Evolutionary conservation across 2,797 vertebrate species (phyloP).

Genomic region (Tangara arthus): DNA sequence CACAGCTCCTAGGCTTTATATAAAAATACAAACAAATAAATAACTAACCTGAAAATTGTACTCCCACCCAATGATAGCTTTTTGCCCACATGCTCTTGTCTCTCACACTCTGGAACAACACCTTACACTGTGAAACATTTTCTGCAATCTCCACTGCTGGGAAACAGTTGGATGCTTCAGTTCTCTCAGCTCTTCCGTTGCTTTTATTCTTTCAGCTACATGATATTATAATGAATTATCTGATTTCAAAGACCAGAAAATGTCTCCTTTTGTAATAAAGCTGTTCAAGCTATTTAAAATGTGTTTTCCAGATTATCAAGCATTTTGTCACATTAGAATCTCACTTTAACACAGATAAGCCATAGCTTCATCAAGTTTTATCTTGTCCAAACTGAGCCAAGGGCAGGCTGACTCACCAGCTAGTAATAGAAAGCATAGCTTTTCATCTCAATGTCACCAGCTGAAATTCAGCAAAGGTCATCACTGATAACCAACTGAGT

Average conservation of each 20-base stretch:
- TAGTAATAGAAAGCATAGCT: background rate
- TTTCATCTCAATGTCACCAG: background rate
- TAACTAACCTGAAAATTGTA: background rate
- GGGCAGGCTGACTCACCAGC: background rate
- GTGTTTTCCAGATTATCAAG: conserved; percentile 37
- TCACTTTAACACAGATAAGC: background rate
- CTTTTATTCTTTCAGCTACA: conserved; percentile 10
- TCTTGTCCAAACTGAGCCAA: background rate
- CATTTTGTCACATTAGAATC: conserved; percentile 5
- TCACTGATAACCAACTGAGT: background rate
- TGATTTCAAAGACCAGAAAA: conserved; percentile 29
- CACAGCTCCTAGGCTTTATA: background rate
- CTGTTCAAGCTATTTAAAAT: conserved; percentile 30
- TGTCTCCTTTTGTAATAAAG: conserved; percentile 12
- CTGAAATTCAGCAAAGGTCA: conserved; percentile 49
- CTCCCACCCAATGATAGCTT: background rate
- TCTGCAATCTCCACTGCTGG: background rate
- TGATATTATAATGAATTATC: conserved; percentile 4
- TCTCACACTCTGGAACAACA: background rate
- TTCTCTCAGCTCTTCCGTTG: background rate
- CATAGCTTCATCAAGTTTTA: conserved; percentile 21
- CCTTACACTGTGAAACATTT: background rate
- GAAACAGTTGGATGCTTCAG: background rate
- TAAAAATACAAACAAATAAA: background rate
- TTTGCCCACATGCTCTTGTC: background rate